phyloP scores from a whole-genome alignment of 2,113 vertebrate genomes.

The Apeltes quadracus region DNA sequence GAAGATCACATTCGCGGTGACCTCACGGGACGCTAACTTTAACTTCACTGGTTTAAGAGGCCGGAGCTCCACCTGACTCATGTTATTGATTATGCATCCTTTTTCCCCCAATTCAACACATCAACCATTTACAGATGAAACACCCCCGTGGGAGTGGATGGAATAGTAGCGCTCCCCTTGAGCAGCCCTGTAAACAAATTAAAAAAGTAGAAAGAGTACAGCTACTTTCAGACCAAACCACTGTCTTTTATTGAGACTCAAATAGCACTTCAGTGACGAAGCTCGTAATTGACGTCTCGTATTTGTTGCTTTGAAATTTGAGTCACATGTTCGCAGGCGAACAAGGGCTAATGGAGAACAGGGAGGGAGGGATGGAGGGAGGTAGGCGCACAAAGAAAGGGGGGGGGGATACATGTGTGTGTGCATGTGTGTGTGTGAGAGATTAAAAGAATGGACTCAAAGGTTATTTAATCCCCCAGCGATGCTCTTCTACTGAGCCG shows the following conservation, averaged over 20 bases:
- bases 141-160: slow-evolving; percentile 1
- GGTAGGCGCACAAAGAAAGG: slow-evolving; percentile 16
- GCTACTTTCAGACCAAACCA: neutral
- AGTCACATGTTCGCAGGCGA: slow-evolving; percentile 3
- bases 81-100: neutral
- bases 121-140: slow-evolving; percentile 1
- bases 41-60: too few relatives aligned
- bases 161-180: slow-evolving; percentile 3
- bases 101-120: neutral
- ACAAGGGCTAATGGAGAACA: slow-evolving; percentile 7
- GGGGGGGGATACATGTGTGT: neutral
- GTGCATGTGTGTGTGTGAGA: slow-evolving; percentile 8
- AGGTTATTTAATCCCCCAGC: slow-evolving; percentile 58
- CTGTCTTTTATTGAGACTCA: too few relatives aligned
- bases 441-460: slow-evolving; percentile 59
- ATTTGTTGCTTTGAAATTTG: slow-evolving; percentile 40
- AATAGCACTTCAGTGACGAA: too few relatives aligned
- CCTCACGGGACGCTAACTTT: too few relatives aligned
- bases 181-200: neutral
- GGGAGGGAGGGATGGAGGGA: slow-evolving; percentile 16
- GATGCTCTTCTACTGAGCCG: slow-evolving; percentile 46
- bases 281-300: slow-evolving; percentile 31
- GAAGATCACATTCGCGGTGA: too few relatives aligned
- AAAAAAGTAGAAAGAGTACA: neutral
- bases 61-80: neutral